Evolutionary conservation across 2,113 vertebrate species (phyloP).

Genomic region (Cinclus cinclus): DNA sequence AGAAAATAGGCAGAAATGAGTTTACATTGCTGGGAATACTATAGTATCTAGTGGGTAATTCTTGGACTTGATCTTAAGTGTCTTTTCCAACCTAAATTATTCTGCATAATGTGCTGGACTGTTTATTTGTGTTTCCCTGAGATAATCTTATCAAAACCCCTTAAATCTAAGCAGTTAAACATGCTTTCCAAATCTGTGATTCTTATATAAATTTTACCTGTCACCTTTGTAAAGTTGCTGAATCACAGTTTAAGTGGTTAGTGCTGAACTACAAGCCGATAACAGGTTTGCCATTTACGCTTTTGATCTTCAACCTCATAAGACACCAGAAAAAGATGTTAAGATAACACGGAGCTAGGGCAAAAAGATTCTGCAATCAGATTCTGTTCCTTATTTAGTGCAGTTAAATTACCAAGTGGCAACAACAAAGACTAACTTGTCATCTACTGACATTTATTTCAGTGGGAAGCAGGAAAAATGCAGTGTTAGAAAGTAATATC

Average conservation of each 20-base stretch:
- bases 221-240: not conserved
- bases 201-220: not conserved
- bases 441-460: slow-evolving; percentile 57
- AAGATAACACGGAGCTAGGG: not conserved
- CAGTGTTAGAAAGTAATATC: not conserved
- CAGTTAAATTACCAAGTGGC: not conserved
- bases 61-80: not conserved
- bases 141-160: not conserved
- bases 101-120: not conserved
- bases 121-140: not conserved
- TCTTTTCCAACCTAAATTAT: not conserved
- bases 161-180: not conserved
- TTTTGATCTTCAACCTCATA: not conserved
- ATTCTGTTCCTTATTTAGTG: not conserved
- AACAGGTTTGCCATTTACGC: not conserved
- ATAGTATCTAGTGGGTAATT: not conserved
- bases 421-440: slow-evolving; percentile 26
- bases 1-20: not conserved
- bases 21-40: not conserved
- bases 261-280: not conserved
- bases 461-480: slow-evolving; percentile 12
- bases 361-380: not conserved
- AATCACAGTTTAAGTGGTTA: not conserved
- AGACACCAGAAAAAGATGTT: not conserved
- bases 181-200: not conserved